phyloP scores from a whole-genome alignment of 2,888 invertebrate genomes.

The Amiota mariae region DNA sequence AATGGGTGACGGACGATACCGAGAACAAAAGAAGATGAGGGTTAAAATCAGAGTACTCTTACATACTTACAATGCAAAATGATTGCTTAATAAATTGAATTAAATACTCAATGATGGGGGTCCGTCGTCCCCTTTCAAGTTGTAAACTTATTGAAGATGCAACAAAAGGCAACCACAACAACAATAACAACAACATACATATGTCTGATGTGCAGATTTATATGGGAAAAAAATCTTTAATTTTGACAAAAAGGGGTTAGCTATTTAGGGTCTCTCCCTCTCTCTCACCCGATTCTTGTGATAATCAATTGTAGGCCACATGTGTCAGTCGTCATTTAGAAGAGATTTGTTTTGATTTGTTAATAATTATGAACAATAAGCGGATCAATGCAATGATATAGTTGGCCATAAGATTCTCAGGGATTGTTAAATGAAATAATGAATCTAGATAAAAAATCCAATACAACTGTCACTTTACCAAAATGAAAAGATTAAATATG shows the following conservation, averaged over 20 bases:
- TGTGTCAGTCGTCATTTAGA: conserved; percentile 25
- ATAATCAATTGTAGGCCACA: too few species aligned
- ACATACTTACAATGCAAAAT: conserved; percentile 35
- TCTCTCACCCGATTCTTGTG: too few species aligned
- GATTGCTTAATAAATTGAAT: conserved; percentile 51
- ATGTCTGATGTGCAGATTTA: conserved; percentile 6
- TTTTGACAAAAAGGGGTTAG: not conserved
- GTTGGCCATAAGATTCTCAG: too few species aligned
- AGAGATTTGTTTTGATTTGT: conserved; percentile 24
- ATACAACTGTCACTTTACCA: too few species aligned
- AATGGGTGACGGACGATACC: conserved; percentile 14
- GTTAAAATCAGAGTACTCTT: not conserved
- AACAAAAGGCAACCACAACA: too few species aligned
- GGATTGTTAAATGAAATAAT: too few species aligned
- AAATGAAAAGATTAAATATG: too few species aligned
- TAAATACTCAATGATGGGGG: conserved; percentile 18
- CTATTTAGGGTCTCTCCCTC: too few species aligned
- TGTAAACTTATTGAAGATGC: too few species aligned
- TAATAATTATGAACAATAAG: conserved; percentile 9
- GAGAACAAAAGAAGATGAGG: conserved; percentile 3
- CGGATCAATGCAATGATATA: not conserved
- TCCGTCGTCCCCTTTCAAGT: too few species aligned
- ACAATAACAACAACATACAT: not conserved
- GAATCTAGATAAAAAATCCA: too few species aligned
- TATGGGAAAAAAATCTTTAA: conserved; percentile 4